Base-by-base conservation (phyloP, 2,797 vertebrate species). In the Microchirus variegatus region DNA sequence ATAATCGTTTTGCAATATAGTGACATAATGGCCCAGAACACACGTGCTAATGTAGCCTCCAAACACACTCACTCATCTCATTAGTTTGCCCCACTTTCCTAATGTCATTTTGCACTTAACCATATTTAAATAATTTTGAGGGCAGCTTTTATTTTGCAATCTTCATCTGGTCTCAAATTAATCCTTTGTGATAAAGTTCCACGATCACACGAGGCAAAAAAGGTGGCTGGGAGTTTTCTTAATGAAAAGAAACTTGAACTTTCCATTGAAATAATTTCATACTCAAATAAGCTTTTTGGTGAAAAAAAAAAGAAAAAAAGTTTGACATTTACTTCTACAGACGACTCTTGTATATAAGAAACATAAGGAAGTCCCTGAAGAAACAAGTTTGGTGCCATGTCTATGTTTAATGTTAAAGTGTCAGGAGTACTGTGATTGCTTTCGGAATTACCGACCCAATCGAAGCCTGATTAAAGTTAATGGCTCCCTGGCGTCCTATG, bases 391-490 rank as follows among this genome's bases (percentile, higher is more conserved):
- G 10, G 12, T 10, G 47, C 50, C 56, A 37, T 57, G 56, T 74
- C 53, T 17, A 59, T 46, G 54, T 73, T 62, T 59, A 53, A 77
- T 49, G 69, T 78, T 62, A 83, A 65, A 59, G 72, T 43, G 67
- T 71, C 70, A 51, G 19, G 55, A 60, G 73, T 57, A 66, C 74
- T 77, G 74, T 81, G 81, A 86, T 87, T 87, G 66, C 75, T 65
- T 78, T 79, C 71, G 54, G 60, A 83, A 75, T 84, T 70, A 81
- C 73, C 82, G 83, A 88, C 81, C 81, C 69, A 55, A 53, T 45
- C 70, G 61, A 81, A 77, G 73, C 59, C 70, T 81, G 82, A 84
- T 85, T 84, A 80, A 82, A 85, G 70, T 67, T 85, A 89, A 90
- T 87, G 86, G 78, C 73, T 80, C 85, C 76, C 80, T 67, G 36